Evolutionary conservation across 2,113 vertebrate species (phyloP).

Genomic region (Atrichornis clamosus): DNA sequence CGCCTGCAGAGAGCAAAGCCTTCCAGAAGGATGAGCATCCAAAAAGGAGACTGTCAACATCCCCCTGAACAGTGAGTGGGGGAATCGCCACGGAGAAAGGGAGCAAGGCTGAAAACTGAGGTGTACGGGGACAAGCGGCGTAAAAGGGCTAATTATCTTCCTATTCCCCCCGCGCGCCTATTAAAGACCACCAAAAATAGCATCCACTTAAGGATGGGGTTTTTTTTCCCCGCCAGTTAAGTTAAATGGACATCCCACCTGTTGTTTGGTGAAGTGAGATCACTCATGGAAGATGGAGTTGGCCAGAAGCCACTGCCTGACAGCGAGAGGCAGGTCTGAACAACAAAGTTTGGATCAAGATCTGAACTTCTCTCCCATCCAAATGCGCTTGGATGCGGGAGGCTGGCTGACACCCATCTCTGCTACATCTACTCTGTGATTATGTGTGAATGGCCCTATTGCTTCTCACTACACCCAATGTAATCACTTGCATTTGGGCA

Average conservation of each 20-base stretch:
- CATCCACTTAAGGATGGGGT: not conserved
- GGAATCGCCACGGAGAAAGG: not conserved
- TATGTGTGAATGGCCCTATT: conserved; percentile 37
- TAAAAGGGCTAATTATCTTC: conserved; percentile 62
- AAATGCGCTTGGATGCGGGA: conserved; percentile 19
- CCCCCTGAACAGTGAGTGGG: conserved; percentile 8
- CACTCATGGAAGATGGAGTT: not conserved
- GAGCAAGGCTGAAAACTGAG: conserved; percentile 21
- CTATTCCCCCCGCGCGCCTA: not conserved
- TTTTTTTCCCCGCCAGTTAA: not conserved
- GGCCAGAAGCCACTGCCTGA: conserved; percentile 44
- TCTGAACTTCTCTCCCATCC: conserved; percentile 31
- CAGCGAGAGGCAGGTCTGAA: conserved; percentile 9
- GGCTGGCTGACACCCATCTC: conserved; percentile 32
- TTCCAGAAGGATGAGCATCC: conserved; percentile 38
- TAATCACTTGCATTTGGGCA: conserved; percentile 58
- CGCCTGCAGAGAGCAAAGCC: conserved; percentile 36
- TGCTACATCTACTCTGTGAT: conserved; percentile 28
- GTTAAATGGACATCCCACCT: conserved; percentile 38
- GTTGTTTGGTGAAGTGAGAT: conserved; percentile 30
- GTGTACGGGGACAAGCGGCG: not conserved
- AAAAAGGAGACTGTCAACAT: conserved; percentile 57
- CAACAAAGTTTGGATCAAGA: conserved; percentile 49
- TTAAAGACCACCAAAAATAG: conserved; percentile 55
- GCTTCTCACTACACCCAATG: not conserved